Conservation (phyloP, 2,797 vertebrate species). For the Labeo calbasu region DNA sequence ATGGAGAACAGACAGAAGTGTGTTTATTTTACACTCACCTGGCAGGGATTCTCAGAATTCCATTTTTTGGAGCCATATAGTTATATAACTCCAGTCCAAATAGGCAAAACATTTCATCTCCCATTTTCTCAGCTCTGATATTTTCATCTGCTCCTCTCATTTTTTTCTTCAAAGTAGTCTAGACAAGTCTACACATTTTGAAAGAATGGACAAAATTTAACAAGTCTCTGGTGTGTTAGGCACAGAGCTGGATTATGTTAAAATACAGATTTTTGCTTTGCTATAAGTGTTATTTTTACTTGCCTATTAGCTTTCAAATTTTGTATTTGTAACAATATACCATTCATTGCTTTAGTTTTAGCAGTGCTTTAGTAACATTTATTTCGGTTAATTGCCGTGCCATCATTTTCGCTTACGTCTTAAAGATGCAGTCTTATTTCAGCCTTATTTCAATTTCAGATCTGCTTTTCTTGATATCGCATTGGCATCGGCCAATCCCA, state of each 20-base stretch:
- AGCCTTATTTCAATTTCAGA: not conserved
- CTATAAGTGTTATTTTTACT: too few species aligned
- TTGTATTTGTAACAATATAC: too few species aligned
- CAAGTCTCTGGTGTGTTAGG: not conserved
- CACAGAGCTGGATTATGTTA: not conserved
- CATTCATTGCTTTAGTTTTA: not conserved
- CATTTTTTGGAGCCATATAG: not conserved
- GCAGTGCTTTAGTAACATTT: not conserved
- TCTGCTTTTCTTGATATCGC: not conserved
- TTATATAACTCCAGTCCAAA: conserved; percentile 12
- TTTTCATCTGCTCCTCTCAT: conserved; percentile 12
- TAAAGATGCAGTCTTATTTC: not conserved
- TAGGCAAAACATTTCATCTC: conserved; percentile 6
- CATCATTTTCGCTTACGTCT: too few species aligned
- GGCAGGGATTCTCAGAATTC: conserved; percentile 3
- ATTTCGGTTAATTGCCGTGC: not conserved
- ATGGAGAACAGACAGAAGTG: not conserved
- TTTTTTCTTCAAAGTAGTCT: conserved; percentile 27
- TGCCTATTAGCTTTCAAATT: not conserved
- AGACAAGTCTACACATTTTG: conserved; percentile 19
- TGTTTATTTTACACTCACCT: not conserved
- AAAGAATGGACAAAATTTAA: not conserved
- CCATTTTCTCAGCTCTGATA: conserved; percentile 30
- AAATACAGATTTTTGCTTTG: not conserved
- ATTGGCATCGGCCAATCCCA: not conserved